Conservation (phyloP, 2,113 vertebrate genomes). For the Cervus canadensis region DNA sequence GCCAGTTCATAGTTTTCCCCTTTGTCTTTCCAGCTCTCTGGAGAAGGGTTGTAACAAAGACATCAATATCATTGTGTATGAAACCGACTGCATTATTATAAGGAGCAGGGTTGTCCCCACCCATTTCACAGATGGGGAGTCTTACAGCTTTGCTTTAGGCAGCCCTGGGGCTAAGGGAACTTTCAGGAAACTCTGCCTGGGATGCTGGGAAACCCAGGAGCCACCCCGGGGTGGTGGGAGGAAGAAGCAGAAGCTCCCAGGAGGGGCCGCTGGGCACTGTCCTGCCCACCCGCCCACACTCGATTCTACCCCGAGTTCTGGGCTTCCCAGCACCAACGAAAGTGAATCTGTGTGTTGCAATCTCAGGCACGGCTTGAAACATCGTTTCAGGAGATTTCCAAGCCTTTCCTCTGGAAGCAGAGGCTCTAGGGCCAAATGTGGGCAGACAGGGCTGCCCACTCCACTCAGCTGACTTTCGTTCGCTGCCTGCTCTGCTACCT, state of each 20-base stretch:
- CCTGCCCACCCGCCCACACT: accelerated
- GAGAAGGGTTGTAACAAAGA: background rate
- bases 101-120: background rate
- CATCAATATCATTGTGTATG: background rate
- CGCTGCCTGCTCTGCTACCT: background rate
- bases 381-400: background rate
- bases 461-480: accelerated
- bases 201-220: background rate
- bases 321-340: background rate
- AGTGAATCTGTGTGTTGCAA: background rate
- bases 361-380: background rate
- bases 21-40: background rate
- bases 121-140: background rate
- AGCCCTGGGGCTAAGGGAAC: background rate
- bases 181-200: background rate
- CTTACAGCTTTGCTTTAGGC: background rate
- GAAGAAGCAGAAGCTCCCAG: accelerated
- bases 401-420: background rate
- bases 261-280: accelerated
- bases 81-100: background rate
- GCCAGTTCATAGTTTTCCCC: accelerated
- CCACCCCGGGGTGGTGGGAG: accelerated
- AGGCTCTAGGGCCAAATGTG: background rate
- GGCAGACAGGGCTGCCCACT: background rate
- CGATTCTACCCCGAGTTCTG: background rate